phyloP scores from a whole-genome alignment of 35 echinoderm and acorn worm genomes.

The Acanthaster planci region DNA sequence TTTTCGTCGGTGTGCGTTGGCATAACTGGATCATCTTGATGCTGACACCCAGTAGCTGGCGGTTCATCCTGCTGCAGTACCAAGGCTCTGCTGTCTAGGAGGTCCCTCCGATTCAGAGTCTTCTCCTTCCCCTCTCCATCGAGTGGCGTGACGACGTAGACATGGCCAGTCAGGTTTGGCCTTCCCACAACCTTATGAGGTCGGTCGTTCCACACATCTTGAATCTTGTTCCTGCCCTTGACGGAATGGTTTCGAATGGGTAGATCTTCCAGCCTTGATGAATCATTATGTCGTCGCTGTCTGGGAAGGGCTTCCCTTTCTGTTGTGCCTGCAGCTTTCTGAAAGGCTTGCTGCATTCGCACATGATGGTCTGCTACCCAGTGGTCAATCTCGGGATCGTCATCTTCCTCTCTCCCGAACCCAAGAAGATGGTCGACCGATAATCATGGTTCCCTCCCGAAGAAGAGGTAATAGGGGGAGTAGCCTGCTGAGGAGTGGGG shows the following conservation, averaged over 20 bases:
- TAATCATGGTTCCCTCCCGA: slow-evolving; percentile 63
- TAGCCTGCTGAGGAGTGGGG: slow-evolving; percentile 72
- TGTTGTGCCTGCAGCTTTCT: slow-evolving; percentile 39
- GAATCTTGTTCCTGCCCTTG: slow-evolving; percentile 44
- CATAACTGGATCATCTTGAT: background rate
- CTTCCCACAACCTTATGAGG: slow-evolving; percentile 6
- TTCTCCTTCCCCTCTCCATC: slow-evolving; percentile 1
- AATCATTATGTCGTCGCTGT: slow-evolving; percentile 14
- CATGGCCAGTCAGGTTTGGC: slow-evolving; percentile 1
- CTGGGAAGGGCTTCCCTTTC: slow-evolving; percentile 55
- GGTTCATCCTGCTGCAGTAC: background rate
- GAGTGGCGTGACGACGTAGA: background rate
- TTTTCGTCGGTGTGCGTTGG: no score
- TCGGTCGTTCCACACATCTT: slow-evolving; percentile 13
- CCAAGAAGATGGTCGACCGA: slow-evolving; percentile 69
- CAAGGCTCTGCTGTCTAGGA: slow-evolving; percentile 22
- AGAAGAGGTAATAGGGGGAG: slow-evolving; percentile 67
- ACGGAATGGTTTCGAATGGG: slow-evolving; percentile 47
- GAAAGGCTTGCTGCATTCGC: slow-evolving; percentile 55
- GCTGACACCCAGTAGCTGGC: background rate
- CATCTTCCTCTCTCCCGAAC: background rate
- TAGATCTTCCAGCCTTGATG: slow-evolving; percentile 34
- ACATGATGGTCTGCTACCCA: slow-evolving; percentile 55
- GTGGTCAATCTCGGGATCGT: background rate
- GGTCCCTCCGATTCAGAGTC: slow-evolving; percentile 49